Conservation (phyloP, 2,113 vertebrate genomes). For the Pedetes capensis region DNA sequence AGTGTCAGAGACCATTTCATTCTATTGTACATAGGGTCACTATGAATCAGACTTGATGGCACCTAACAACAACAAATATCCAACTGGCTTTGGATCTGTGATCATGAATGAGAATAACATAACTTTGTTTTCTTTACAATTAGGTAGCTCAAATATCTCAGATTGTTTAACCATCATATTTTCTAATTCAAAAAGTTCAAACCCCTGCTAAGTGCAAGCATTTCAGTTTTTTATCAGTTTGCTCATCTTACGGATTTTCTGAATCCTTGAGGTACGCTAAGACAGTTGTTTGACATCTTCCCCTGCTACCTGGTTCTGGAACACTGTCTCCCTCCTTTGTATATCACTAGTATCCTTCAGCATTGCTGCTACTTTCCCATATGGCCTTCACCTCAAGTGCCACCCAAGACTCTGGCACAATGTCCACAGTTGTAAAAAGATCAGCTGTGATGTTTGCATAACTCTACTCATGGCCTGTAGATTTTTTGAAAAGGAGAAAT, state of each 20-base stretch:
- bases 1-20: too few relatives aligned
- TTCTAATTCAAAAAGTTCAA: background rate
- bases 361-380: background rate
- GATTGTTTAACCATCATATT: background rate
- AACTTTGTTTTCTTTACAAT: background rate
- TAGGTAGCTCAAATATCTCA: background rate
- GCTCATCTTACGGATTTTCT: background rate
- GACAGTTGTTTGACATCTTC: background rate
- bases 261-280: background rate
- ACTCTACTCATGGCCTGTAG: background rate
- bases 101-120: background rate
- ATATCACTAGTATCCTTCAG: background rate
- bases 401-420: background rate
- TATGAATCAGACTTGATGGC: too few relatives aligned
- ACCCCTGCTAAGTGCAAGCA: background rate
- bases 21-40: too few relatives aligned
- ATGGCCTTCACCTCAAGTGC: background rate
- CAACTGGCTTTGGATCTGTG: background rate
- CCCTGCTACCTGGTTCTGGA: background rate
- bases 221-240: slow-evolving; percentile 16
- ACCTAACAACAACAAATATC: too few relatives aligned
- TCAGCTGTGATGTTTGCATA: background rate
- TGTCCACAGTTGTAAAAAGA: background rate
- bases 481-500: background rate
- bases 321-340: background rate